These are phyloP conservation scores for Empis livida DNA, from an alignment of 2,888 invertebrate genomes.

Conservation along the genomic window DNA sequence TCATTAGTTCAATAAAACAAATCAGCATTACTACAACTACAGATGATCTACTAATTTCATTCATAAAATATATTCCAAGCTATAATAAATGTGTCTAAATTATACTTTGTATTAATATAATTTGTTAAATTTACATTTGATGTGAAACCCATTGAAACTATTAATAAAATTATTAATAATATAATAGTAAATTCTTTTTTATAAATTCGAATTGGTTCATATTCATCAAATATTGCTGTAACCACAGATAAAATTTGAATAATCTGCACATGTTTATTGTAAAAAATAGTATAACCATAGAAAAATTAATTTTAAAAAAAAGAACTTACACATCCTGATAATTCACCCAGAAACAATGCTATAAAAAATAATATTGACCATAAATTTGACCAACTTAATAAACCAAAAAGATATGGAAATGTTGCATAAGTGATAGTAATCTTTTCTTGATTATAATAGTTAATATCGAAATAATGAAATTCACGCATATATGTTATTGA, in stretches of 20 bases:
- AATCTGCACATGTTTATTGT: background rate
- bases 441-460: background rate
- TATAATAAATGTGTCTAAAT: background rate
- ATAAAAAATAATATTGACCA: background rate
- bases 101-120: too few relatives aligned
- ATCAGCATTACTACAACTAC: constrained; percentile 25
- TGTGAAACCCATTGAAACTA: constrained; percentile 15
- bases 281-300: background rate
- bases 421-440: background rate
- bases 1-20: constrained; percentile 64
- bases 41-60: background rate
- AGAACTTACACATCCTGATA: background rate
- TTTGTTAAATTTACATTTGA: constrained; percentile 19
- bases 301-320: too few relatives aligned
- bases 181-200: constrained; percentile 19
- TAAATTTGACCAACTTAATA: background rate
- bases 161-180: constrained; percentile 13
- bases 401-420: background rate
- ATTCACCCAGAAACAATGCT: background rate
- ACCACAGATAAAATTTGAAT: constrained; percentile 22
- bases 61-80: background rate
- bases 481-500: too few relatives aligned
- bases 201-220: constrained; percentile 17
- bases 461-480: background rate
- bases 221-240: constrained; percentile 29